Conservation (phyloP, 1,140 invertebrate genomes). For the Eueides isabella region DNA sequence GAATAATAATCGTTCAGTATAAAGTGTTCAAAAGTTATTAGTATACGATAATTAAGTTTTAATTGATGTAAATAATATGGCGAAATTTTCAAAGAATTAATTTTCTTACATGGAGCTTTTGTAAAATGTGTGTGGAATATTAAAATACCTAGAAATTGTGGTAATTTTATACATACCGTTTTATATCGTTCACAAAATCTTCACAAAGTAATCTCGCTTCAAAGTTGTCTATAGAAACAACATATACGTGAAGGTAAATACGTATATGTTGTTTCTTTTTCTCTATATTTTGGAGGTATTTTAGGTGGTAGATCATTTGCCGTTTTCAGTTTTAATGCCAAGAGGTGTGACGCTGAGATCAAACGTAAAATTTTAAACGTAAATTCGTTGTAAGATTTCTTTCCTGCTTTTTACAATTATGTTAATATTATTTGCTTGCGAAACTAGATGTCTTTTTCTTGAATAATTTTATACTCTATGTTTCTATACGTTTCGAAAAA, state of each 20-base stretch:
- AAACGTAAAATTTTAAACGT: background rate
- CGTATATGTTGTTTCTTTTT: background rate
- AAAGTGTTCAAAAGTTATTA: slow-evolving; percentile 6
- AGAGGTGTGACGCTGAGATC: background rate
- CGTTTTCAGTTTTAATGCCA: background rate
- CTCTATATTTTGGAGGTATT: background rate
- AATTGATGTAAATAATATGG: background rate
- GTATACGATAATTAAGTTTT: slow-evolving; percentile 1
- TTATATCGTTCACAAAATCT: background rate
- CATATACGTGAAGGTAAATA: background rate
- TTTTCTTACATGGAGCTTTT: background rate
- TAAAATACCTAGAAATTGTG: background rate
- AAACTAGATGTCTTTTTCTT: background rate
- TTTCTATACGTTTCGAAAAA: background rate
- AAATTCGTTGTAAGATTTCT: background rate
- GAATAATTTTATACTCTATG: too few relatives aligned
- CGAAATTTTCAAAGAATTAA: background rate
- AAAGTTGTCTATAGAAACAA: background rate
- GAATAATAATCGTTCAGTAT: background rate
- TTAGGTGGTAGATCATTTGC: too few relatives aligned
- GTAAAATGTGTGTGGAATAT: background rate
- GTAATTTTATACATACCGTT: background rate
- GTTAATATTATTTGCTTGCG: background rate
- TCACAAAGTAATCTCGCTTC: background rate
- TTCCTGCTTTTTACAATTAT: background rate